These are phyloP conservation scores for Microtus pennsylvanicus DNA, from an alignment of 2,113 vertebrate species.

Conservation along the genomic window DNA sequence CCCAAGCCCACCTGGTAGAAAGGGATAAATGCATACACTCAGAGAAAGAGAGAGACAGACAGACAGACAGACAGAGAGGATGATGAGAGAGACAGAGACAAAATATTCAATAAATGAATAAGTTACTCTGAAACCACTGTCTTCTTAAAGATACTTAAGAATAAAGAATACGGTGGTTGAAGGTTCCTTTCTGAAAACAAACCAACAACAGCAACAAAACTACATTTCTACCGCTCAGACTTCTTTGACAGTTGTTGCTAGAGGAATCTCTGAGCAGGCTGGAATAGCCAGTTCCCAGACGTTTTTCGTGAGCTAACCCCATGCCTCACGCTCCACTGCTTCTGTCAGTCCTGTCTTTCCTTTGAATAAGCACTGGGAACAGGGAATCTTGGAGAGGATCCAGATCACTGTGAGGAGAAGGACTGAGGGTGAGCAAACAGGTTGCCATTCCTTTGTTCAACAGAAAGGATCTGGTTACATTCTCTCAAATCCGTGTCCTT, in stretches of 20 bases:
- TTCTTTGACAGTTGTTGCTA: conserved; percentile 67
- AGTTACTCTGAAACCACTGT: background rate
- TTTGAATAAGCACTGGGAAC: conserved; percentile 13
- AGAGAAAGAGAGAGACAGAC: rapidly evolving
- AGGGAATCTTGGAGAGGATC: conserved; percentile 84
- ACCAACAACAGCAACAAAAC: background rate
- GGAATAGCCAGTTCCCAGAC: conserved; percentile 57
- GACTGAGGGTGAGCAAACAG: conserved; percentile 26
- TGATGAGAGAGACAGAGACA: background rate
- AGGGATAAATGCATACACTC: background rate
- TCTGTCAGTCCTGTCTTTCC: background rate
- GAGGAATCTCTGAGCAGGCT: conserved; percentile 33
- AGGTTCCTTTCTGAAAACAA: background rate
- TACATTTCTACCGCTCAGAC: background rate
- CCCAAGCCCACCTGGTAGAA: background rate
- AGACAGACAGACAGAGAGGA: background rate
- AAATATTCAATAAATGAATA: background rate
- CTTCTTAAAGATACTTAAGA: conserved; percentile 28
- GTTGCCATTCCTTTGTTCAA: conserved; percentile 69
- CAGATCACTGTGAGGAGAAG: conserved; percentile 60
- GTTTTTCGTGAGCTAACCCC: conserved; percentile 49
- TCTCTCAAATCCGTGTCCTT: conserved; percentile 30
- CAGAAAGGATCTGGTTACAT: conserved; percentile 62
- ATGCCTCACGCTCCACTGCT: background rate
- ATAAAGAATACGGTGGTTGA: background rate